A percentile compares a stretch with the other conserved stretches of the same genome.
Evolutionary conservation across 2,113 vertebrate species (phyloP).

Genomic region (Upupa epops): DNA sequence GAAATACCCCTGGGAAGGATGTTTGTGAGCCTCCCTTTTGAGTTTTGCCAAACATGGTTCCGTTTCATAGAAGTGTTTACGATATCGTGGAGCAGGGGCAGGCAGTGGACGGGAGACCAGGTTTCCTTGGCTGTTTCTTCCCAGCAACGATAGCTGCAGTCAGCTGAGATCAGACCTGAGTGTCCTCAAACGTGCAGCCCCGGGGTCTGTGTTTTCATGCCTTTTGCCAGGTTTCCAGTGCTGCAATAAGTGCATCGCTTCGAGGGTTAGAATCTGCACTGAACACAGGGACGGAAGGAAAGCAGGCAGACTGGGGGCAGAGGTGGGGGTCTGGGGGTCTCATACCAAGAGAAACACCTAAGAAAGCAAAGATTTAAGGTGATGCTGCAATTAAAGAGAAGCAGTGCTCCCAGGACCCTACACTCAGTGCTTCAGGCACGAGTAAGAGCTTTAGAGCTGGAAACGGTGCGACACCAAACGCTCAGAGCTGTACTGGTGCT

Average conservation of each 20-base stretch:
- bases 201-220: background rate
- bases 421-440: background rate
- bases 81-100: background rate
- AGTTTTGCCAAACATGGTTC: slow-evolving; percentile 1
- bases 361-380: background rate
- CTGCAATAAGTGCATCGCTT: background rate
- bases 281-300: background rate
- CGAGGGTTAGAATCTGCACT: background rate
- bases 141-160: slow-evolving; percentile 45
- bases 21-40: slow-evolving; percentile 10
- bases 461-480: background rate
- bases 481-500: background rate
- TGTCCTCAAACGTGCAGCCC: background rate
- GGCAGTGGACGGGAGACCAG: background rate
- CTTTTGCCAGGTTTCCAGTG: slow-evolving; percentile 4
- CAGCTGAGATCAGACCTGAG: slow-evolving; percentile 35
- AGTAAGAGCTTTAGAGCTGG: background rate
- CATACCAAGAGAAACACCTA: background rate
- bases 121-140: slow-evolving; percentile 41
- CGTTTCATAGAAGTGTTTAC: slow-evolving; percentile 49
- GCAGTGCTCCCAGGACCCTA: background rate
- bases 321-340: too few relatives aligned
- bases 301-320: background rate
- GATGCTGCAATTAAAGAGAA: background rate
- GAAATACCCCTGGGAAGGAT: slow-evolving; percentile 25